phyloP scores from a whole-genome alignment of 30 jellyfish, hydroid and myxozoan genomes.

The Aurelia aurita complex sp. Pacific region DNA sequence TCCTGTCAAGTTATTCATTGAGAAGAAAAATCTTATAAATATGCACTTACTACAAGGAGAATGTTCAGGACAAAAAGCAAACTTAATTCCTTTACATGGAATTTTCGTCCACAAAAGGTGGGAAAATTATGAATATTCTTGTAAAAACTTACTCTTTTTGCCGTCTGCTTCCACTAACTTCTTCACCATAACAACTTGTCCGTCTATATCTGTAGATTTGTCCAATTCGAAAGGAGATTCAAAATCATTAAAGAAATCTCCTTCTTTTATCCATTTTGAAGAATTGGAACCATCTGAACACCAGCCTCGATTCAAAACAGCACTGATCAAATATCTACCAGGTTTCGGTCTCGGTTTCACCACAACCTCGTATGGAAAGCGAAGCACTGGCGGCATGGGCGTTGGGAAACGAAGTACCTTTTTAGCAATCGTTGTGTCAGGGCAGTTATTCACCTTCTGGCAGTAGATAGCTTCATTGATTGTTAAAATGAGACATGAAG shows the following conservation, averaged over 20 bases:
- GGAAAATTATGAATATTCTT: too few relatives aligned
- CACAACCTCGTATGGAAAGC: slow-evolving; percentile 1
- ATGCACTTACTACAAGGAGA: too few relatives aligned
- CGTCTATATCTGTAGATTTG: too few relatives aligned
- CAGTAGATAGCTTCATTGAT: slow-evolving; percentile 46
- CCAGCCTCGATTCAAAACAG: slow-evolving; percentile 60
- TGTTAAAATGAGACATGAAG: slow-evolving; percentile 25
- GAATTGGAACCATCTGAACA: slow-evolving; percentile 28
- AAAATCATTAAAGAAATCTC: slow-evolving; percentile 56
- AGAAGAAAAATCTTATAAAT: too few relatives aligned
- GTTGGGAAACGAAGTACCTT: background rate
- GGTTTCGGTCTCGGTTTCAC: slow-evolving; percentile 33
- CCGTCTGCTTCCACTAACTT: too few relatives aligned
- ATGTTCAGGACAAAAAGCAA: too few relatives aligned
- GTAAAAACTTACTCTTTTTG: too few relatives aligned
- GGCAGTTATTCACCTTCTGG: slow-evolving; percentile 11
- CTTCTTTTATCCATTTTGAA: slow-evolving; percentile 41
- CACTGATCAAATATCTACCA: slow-evolving; percentile 27
- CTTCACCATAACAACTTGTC: too few relatives aligned
- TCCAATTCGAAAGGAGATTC: slow-evolving; percentile 29
- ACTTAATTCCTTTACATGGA: too few relatives aligned
- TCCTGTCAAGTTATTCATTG: too few relatives aligned
- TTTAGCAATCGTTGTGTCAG: slow-evolving; percentile 17
- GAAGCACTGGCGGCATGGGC: background rate
- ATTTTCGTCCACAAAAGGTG: too few relatives aligned